A percentile compares a stretch with the other conserved stretches of the same genome.
phyloP scores from a whole-genome alignment of 2,888 invertebrate species.

The Hololepta plana region DNA sequence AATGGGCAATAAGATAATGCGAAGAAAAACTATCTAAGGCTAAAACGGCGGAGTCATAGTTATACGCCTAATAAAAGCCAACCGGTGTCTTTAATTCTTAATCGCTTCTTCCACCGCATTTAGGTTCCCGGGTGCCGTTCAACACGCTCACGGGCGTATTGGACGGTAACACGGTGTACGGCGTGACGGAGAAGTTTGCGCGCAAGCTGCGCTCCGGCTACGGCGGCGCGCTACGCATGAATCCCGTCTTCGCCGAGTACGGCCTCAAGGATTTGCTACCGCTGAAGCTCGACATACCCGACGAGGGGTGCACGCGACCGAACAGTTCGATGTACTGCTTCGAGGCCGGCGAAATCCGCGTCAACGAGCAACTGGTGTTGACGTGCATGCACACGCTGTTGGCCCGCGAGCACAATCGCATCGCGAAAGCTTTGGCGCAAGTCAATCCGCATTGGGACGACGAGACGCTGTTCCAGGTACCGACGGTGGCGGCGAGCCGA shows the following conservation, averaged over 20 bases:
- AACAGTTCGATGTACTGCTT: slow-evolving; percentile 84
- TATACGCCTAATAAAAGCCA: too few species aligned
- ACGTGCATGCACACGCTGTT: slow-evolving; percentile 83
- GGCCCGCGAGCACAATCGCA: slow-evolving; percentile 80
- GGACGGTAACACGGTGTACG: slow-evolving; percentile 82
- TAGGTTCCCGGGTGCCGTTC: slow-evolving; percentile 67
- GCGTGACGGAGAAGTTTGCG: slow-evolving; percentile 64
- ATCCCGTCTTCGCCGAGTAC: slow-evolving; percentile 72
- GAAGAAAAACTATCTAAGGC: too few species aligned
- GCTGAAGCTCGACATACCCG: slow-evolving; percentile 73
- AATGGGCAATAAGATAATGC: too few species aligned
- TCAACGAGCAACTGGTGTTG: slow-evolving; percentile 77
- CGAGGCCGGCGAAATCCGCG: slow-evolving; percentile 82
- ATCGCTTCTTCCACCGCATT: too few species aligned
- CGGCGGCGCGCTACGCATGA: slow-evolving; percentile 70
- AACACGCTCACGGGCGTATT: slow-evolving; percentile 74
- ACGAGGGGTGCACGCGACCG: slow-evolving; percentile 81
- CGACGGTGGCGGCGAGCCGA: too few species aligned
- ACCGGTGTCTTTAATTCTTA: too few species aligned
- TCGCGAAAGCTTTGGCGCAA: slow-evolving; percentile 54
- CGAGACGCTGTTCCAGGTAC: slow-evolving; percentile 67
- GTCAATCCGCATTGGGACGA: slow-evolving; percentile 91
- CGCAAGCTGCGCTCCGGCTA: slow-evolving; percentile 68
- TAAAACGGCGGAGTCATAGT: too few species aligned
- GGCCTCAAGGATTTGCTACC: slow-evolving; percentile 78